phyloP scores from a whole-genome alignment of 1,140 invertebrate species.

The Propsilocerus akamusi region DNA sequence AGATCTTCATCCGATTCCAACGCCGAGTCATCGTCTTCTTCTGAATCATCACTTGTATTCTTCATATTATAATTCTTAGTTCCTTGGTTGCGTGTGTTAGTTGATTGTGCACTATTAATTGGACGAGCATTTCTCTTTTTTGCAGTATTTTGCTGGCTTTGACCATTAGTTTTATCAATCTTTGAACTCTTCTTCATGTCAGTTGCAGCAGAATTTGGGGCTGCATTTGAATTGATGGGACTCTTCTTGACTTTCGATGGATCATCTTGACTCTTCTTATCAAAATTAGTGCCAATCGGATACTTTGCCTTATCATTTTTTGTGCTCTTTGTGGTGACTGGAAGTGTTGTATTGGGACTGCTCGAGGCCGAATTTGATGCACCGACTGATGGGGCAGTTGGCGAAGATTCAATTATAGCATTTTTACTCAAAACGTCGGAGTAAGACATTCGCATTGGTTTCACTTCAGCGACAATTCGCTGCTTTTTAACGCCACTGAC shows the following conservation, averaged over 20 bases:
- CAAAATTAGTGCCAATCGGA: neutral
- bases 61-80: neutral
- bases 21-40: neutral
- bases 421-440: constrained; percentile 64
- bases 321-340: neutral
- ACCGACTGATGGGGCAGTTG: neutral
- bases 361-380: neutral
- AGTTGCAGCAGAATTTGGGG: neutral
- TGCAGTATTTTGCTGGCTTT: neutral
- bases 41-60: neutral
- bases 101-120: neutral
- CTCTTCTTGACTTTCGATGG: neutral
- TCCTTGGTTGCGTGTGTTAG: neutral
- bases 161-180: too few relatives aligned
- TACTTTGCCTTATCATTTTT: neutral
- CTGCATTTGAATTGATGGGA: neutral
- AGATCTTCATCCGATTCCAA: neutral
- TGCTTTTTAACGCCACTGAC: constrained; percentile 33
- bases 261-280: neutral
- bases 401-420: constrained; percentile 19
- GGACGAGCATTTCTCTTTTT: neutral
- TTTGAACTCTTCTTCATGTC: neutral
- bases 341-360: neutral
- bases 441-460: constrained; percentile 65
- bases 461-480: constrained; percentile 62